Evolutionary conservation across 2,888 invertebrate genomes (phyloP), one percentile per base, ranked within the genome.

Genomic region (Melanchra persicariae): DNA sequence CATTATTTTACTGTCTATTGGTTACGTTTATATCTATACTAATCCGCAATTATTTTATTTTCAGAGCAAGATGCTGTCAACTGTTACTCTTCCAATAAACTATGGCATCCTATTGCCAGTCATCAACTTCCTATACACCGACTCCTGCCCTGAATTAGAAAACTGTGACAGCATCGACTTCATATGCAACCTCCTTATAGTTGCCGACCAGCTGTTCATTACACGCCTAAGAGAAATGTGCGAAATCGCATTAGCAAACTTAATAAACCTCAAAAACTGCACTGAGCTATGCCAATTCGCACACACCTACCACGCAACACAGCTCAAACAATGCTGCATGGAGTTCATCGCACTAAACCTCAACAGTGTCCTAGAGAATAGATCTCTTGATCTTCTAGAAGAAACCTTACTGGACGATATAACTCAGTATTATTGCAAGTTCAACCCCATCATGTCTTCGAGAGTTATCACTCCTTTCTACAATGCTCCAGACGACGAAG

Each of bases 131-230:
- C 92, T 98, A 0, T 98, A 98, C 90, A 97, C 97, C 0, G 97
- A 98, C 89, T 95, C 97, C 2, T 96, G 97, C 26, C 96, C 97
- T 0, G 93, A 96, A 78, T 91, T 97, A 58, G 92, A 96, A 80
- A 96, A 93, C 70, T 96, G 96, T 49, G 97, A 97, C 62, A 97
- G 97, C 87, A 94, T 97, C 0, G 98, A 98, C 87, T 96, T 97
- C 71, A 96, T 98, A 79, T 98, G 97, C 91, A 97, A 98, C 88
- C 96, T 98, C 88, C 95, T 98, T 34, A 97, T 98, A 12, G 96
- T 98, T 17, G 97, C 98, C 34, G 98, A 99, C 90, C 98, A 98
- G 87, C 96, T 98, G 45, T 97, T 98, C 79, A 97, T 98, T 9
- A 94, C 96, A 2, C 93, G 97, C 17, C 94, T 99, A 15, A 97